These are phyloP conservation scores for Cyclura pinguis DNA, from an alignment of 2,797 vertebrate genomes.

Conservation along the genomic window DNA sequence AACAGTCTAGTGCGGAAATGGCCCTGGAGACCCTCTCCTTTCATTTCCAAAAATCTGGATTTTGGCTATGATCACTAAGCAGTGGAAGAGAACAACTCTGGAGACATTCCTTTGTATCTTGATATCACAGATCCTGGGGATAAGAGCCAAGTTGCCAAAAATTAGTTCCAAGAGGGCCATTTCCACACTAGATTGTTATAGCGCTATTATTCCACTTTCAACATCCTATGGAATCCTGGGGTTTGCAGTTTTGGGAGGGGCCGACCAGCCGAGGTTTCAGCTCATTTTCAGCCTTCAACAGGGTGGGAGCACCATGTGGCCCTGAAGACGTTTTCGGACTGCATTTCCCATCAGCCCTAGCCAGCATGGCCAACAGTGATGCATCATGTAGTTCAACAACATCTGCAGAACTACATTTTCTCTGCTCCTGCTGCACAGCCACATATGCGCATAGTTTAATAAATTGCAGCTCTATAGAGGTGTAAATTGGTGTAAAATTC, in stretches of 20 bases:
- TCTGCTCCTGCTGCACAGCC: not conserved
- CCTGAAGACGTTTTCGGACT: not conserved
- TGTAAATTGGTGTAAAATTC: conserved; percentile 15
- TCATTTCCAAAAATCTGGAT: not conserved
- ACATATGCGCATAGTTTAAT: not conserved
- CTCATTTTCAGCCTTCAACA: not conserved
- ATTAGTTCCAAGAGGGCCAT: not conserved
- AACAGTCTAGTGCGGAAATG: no score
- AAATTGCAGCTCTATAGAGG: not conserved
- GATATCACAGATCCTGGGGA: not conserved
- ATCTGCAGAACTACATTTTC: not conserved
- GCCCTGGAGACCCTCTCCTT: no score
- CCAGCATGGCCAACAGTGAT: not conserved
- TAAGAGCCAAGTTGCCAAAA: not conserved
- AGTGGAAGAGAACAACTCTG: not conserved
- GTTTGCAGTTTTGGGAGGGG: no score
- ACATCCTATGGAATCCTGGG: no score
- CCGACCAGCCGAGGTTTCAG: not conserved
- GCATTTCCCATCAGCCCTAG: not conserved
- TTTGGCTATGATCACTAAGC: not conserved
- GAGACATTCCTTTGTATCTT: not conserved
- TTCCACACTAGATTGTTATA: no score
- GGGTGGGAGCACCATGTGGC: not conserved
- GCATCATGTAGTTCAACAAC: not conserved
- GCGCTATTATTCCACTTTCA: no score